Conservation (phyloP, 2,797 vertebrate species). For the Enteromius argenteus region DNA sequence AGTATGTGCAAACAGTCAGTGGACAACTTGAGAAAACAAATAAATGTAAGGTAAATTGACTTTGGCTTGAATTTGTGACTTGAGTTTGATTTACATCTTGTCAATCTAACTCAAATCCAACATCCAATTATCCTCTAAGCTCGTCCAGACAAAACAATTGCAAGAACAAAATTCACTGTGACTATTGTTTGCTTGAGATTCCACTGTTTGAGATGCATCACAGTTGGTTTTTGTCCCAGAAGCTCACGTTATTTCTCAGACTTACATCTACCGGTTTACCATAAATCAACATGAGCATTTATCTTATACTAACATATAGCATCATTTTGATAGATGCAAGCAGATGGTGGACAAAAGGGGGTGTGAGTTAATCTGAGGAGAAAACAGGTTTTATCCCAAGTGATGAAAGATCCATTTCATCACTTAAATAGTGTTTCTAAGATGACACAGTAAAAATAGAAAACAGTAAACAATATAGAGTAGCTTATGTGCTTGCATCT, state of each 20-base stretch:
- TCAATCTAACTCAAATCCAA: not conserved
- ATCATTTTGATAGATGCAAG: conserved; percentile 14
- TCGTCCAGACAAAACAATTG: not conserved
- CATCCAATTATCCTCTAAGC: not conserved
- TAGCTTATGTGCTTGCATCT: not conserved
- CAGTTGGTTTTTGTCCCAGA: conserved; percentile 12
- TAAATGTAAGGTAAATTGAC: not conserved
- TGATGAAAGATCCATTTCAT: conserved; percentile 18
- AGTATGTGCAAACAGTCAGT: not conserved
- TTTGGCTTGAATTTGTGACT: conserved; percentile 9
- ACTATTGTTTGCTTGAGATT: conserved; percentile 32
- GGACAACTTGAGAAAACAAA: not conserved
- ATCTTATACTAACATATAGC: conserved; percentile 15
- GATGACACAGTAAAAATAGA: conserved; percentile 15
- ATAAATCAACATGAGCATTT: conserved; percentile 35
- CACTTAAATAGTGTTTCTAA: conserved; percentile 10
- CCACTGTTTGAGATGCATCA: conserved; percentile 17
- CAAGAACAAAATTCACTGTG: not conserved
- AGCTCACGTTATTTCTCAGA: conserved; percentile 19
- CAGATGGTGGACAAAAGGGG: conserved; percentile 32
- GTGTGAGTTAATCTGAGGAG: conserved; percentile 4
- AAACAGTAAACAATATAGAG: not conserved
- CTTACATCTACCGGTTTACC: conserved; percentile 5
- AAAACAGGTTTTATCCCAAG: not conserved
- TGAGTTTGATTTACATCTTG: conserved; percentile 12